These are phyloP conservation scores for Hydrophis major DNA, from an alignment of 2,797 vertebrate species.

Conservation along the genomic window DNA sequence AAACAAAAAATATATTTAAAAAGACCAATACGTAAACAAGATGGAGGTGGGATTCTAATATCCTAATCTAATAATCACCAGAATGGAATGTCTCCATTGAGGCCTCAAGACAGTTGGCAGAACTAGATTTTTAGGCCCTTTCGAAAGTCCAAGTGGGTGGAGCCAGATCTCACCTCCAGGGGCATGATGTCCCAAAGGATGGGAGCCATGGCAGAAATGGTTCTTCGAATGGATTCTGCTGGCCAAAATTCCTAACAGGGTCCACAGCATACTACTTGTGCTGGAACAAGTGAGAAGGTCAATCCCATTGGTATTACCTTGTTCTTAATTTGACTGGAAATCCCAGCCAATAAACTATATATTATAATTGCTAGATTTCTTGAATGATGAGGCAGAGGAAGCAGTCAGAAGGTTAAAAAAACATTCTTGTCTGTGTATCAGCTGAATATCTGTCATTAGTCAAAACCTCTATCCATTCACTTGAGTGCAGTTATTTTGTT, in stretches of 20 bases:
- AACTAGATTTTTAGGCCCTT: neutral
- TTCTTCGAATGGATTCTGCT: neutral
- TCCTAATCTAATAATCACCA: neutral
- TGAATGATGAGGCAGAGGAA: neutral
- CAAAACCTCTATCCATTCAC: neutral
- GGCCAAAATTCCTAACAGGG: neutral
- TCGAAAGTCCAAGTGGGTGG: neutral
- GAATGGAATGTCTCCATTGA: neutral
- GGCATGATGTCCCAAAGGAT: too few species aligned
- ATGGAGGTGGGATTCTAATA: too few species aligned
- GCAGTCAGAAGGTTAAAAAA: neutral
- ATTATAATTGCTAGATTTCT: neutral
- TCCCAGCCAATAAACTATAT: neutral
- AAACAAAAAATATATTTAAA: neutral
- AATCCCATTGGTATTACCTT: neutral
- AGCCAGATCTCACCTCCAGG: neutral
- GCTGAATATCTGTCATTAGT: neutral
- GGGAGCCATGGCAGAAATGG: neutral
- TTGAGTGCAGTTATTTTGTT: neutral
- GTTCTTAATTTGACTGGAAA: neutral
- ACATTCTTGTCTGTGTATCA: neutral
- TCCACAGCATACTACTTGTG: neutral
- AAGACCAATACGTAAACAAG: neutral
- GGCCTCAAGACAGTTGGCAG: neutral
- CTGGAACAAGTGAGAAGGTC: neutral